Evolutionary conservation across 2,888 invertebrate genomes (phyloP).

Genomic region (Trissoscelio sp.): DNA sequence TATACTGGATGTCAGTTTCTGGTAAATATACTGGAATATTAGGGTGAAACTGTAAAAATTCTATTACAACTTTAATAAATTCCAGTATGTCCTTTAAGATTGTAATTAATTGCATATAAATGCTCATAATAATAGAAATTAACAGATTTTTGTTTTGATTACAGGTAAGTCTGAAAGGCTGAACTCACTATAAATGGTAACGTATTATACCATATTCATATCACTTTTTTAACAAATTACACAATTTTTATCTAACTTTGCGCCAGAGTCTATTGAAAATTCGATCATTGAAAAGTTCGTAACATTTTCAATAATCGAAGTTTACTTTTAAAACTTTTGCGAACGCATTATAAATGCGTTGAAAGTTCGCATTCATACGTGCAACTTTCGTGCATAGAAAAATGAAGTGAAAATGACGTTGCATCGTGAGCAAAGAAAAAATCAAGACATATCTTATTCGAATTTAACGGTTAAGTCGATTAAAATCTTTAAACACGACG

Average conservation of each 20-base stretch:
- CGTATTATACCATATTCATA: slow-evolving; percentile 17
- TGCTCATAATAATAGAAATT: too few species aligned
- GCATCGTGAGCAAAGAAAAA: slow-evolving; percentile 2
- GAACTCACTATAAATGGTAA: background rate
- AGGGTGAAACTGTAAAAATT: too few species aligned
- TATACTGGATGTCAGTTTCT: too few species aligned
- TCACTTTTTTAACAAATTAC: slow-evolving; percentile 16
- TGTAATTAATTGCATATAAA: too few species aligned
- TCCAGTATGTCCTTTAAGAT: too few species aligned
- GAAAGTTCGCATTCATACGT: slow-evolving; percentile 45
- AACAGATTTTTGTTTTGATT: too few species aligned
- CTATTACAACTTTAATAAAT: too few species aligned
- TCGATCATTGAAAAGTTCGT: slow-evolving; percentile 39
- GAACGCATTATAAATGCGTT: slow-evolving; percentile 52
- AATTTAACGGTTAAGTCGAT: slow-evolving; percentile 48
- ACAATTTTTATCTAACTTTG: slow-evolving; percentile 38
- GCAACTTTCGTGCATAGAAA: slow-evolving; percentile 11
- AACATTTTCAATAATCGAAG: slow-evolving; percentile 64
- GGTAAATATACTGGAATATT: too few species aligned
- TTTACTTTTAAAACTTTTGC: slow-evolving; percentile 37
- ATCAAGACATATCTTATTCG: slow-evolving; percentile 3
- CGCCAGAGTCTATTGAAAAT: slow-evolving; percentile 25
- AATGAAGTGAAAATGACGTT: slow-evolving; percentile 2
- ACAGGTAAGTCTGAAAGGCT: background rate
- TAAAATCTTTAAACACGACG: slow-evolving; percentile 44